Evolutionary conservation across 2,888 invertebrate species (phyloP).

Genomic region (Melitaea athalia): DNA sequence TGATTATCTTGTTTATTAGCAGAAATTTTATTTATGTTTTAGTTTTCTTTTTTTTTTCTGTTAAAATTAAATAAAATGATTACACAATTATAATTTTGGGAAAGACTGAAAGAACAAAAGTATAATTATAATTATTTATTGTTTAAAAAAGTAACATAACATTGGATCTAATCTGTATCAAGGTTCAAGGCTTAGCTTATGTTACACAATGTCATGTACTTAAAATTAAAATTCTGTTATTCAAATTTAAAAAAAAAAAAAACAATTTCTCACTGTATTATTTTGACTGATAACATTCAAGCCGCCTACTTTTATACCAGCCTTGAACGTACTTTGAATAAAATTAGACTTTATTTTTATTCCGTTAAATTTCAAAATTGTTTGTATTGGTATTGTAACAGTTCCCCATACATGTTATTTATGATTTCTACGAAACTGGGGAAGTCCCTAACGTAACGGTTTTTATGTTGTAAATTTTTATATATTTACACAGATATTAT

Average conservation of each 20-base stretch:
- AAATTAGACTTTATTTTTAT: slow-evolving; percentile 2
- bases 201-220: neutral
- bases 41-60: neutral
- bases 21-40: neutral
- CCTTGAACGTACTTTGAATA: neutral
- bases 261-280: neutral
- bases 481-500: neutral
- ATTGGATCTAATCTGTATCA: neutral
- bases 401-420: slow-evolving; percentile 22
- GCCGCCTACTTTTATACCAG: slow-evolving; percentile 6
- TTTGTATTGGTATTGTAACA: neutral
- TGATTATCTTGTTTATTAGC: too few species aligned
- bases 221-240: neutral
- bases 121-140: neutral
- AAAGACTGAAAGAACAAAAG: neutral
- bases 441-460: slow-evolving; percentile 28
- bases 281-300: neutral
- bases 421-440: slow-evolving; percentile 31
- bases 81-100: neutral
- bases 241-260: neutral
- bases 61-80: neutral
- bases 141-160: neutral
- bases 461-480: neutral
- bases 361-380: neutral
- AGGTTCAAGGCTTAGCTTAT: too few species aligned